Percentiles rank a stretch among this genome's conserved stretches.
phyloP scores from a whole-genome alignment of 2,113 vertebrate species.

The Enhydra lutris region DNA sequence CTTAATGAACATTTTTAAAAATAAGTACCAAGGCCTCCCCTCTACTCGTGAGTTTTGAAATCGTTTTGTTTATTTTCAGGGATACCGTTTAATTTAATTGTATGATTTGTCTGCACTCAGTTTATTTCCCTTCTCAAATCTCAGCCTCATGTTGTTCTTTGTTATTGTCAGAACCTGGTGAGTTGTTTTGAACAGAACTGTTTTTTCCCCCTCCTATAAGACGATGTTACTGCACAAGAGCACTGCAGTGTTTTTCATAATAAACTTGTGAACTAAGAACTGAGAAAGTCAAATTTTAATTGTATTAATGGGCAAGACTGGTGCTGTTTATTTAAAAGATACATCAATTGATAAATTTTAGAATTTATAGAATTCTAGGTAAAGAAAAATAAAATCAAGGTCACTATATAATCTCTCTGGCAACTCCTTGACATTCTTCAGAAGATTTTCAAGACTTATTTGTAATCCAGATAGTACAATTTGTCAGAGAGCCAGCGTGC shows the following conservation, averaged over 20 bases:
- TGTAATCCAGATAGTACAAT: neutral
- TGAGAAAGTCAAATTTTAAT: slow-evolving; percentile 84
- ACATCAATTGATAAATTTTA: slow-evolving; percentile 75
- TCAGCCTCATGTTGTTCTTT: slow-evolving; percentile 81
- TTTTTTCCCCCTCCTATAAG: slow-evolving; percentile 82
- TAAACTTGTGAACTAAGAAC: slow-evolving; percentile 90
- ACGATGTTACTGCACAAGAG: slow-evolving; percentile 84
- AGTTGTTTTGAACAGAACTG: slow-evolving; percentile 85
- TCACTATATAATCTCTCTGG: slow-evolving; percentile 57
- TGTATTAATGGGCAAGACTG: slow-evolving; percentile 81
- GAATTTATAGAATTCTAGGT: slow-evolving; percentile 71
- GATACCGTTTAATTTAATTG: slow-evolving; percentile 90
- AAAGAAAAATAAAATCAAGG: slow-evolving; percentile 72
- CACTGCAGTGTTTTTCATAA: slow-evolving; percentile 89
- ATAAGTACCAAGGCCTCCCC: slow-evolving; percentile 85
- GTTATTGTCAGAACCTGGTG: slow-evolving; percentile 86
- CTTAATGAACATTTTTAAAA: slow-evolving; percentile 89
- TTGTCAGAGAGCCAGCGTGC: slow-evolving; percentile 6
- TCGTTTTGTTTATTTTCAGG: slow-evolving; percentile 88
- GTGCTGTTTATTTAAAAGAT: slow-evolving; percentile 78
- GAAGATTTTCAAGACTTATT: slow-evolving; percentile 7
- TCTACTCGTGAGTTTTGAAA: slow-evolving; percentile 85
- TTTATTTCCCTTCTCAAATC: slow-evolving; percentile 80
- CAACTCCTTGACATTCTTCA: slow-evolving; percentile 63
- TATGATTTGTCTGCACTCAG: slow-evolving; percentile 85